Evolutionary conservation across 37 sponge, comb jelly and placozoan genomes (phyloP).

Genomic region (Mnemiopsis leidyi): DNA sequence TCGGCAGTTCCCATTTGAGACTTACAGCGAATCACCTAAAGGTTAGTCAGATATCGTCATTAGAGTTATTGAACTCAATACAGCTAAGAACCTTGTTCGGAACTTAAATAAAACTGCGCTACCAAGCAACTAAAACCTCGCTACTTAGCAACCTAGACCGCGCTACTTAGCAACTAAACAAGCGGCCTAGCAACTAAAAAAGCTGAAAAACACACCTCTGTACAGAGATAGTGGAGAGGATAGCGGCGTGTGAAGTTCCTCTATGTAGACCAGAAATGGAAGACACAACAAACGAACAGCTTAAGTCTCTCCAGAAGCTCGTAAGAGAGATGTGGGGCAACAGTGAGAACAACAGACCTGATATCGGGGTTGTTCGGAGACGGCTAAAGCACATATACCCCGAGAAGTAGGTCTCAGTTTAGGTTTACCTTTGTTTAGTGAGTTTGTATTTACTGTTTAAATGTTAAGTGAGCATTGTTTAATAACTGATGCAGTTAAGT

Average conservation of each 20-base stretch:
- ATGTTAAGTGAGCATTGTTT: neutral
- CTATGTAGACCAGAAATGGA: slow-evolving; percentile 20
- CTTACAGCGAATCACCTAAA: neutral
- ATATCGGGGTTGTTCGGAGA: neutral
- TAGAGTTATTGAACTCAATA: no score
- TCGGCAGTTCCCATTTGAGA: neutral
- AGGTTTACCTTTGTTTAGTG: neutral
- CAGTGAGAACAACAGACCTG: neutral
- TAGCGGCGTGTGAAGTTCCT: neutral
- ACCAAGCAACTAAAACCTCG: no score
- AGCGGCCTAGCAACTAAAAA: no score
- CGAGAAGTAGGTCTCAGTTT: neutral
- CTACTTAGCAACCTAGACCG: no score
- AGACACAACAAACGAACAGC: neutral
- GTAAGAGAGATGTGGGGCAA: slow-evolving; percentile 10
- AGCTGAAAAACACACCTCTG: no score
- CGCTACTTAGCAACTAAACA: no score
- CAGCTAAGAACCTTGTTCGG: no score
- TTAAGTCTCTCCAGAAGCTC: neutral
- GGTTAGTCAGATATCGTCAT: neutral
- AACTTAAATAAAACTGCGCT: no score
- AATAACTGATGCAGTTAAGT: no score
- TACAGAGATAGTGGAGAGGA: slow-evolving; percentile 17
- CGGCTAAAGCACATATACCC: neutral
- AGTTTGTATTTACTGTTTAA: neutral